Conservation (phyloP, 2,888 invertebrate species). For the Coremacera marginata region DNA sequence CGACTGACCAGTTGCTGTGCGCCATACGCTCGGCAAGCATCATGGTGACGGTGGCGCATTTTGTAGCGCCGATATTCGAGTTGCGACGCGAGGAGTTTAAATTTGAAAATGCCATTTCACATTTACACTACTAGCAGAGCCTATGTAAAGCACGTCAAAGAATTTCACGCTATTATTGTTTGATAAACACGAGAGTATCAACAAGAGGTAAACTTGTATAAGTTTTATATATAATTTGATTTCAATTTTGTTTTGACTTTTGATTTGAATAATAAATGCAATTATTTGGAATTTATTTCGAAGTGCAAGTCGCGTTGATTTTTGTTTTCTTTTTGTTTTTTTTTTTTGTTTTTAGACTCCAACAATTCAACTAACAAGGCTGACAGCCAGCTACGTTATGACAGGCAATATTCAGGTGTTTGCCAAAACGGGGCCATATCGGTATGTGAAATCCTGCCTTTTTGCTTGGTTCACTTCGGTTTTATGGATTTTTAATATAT, state of each 20-base stretch:
- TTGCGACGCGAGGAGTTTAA: not conserved
- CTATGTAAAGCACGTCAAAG: not conserved
- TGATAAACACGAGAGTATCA: too few species aligned
- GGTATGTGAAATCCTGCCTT: not conserved
- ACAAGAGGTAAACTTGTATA: too few species aligned
- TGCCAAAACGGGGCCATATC: not conserved
- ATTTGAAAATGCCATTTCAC: conserved; percentile 19
- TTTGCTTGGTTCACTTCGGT: not conserved
- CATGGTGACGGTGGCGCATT: conserved; percentile 63
- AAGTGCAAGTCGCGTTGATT: not conserved
- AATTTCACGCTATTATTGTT: conserved; percentile 2
- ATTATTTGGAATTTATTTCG: not conserved
- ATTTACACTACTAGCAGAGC: not conserved
- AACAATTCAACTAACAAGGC: not conserved
- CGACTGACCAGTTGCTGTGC: conserved; percentile 65
- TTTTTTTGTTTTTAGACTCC: not conserved
- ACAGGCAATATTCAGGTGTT: conserved; percentile 34
- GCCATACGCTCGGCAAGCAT: conserved; percentile 63
- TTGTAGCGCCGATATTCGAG: conserved; percentile 43
- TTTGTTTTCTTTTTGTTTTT: not conserved
- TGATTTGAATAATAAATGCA: conserved; percentile 10
- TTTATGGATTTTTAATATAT: not conserved
- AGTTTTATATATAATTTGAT: not conserved
- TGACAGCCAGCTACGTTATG: conserved; percentile 55
- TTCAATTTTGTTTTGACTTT: conserved; percentile 1